These are phyloP conservation scores for Pelecanoides urinatrix DNA, from an alignment of 2,113 vertebrate genomes.

Conservation along the genomic window DNA sequence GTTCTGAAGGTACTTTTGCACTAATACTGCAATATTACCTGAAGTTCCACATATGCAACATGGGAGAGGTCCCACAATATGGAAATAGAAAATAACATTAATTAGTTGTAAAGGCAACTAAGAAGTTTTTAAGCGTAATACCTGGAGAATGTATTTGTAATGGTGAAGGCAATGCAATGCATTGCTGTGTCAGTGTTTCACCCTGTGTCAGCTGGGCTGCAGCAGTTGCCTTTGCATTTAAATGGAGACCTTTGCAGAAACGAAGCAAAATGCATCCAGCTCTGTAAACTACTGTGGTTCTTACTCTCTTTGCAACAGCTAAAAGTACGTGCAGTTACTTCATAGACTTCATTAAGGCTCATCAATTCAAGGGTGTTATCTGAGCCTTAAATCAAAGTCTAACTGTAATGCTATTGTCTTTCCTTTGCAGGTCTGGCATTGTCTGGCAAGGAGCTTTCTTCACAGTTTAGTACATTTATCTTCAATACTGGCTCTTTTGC, in stretches of 20 bases:
- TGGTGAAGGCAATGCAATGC: not conserved
- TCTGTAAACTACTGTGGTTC: not conserved
- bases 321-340: not conserved
- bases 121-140: not conserved
- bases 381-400: not conserved
- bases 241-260: not conserved
- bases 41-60: not conserved
- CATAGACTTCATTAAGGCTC: not conserved
- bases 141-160: not conserved
- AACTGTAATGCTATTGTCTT: not conserved
- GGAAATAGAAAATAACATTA: not conserved
- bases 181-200: not conserved
- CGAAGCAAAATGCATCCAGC: not conserved
- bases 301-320: not conserved
- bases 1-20: not conserved
- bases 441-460: not conserved
- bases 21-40: not conserved
- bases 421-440: not conserved
- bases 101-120: not conserved
- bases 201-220: not conserved
- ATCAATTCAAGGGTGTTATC: not conserved
- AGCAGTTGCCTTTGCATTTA: not conserved
- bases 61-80: not conserved
- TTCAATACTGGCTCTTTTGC: not conserved
- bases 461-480: not conserved